Base-by-base conservation (phyloP, 1,140 invertebrate genomes). In the Acromyrmex charruanus region DNA sequence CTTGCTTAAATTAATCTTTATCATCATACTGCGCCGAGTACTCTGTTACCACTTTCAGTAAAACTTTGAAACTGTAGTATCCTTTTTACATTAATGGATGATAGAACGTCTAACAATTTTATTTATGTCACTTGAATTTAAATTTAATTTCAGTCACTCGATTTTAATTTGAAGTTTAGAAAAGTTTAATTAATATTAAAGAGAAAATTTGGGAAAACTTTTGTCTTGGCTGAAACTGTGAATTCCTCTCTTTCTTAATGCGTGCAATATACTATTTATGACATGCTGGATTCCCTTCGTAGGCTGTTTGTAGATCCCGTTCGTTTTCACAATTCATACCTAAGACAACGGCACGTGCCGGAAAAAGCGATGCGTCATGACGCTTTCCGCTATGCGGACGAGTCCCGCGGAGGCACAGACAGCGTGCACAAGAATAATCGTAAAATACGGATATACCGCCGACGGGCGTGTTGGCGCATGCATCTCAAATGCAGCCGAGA, bases 401-500 rank as follows among this genome's bases (percentile, higher is more conserved):
- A 7, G 44, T 28, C 53, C 31, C 35, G 74, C 69, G 35, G 16
- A 49, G 74, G 55, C 44, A 14, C 69, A 53, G 28, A 39, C 74
- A 44, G n/a, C 16, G 49, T 21, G 12, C 65, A 75, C 87, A 77
- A 9, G 14, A 61, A 82, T 87, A 91, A 91, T 87, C 87, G 85
- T 90, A 88, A 88, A 90, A 90, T 85, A 90, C 86, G 65, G 72
- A 82, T 65, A 82, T 71, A 61, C 59, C 59, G 59, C 55, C 66
- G 75, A 71, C 35, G 72, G 66, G 39, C 39, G 66, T 69, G 66
- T 69, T 69, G 66, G 31, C 31, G 75, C 77, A 66, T 88, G 77
- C 86, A 84, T 91, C 90, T 91, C 86, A 74, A 88, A 91, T 91
- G 77, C 66, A 72, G 61, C 87, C 74, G 80, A 79, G 69, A 87